Percentiles rank a stretch among this genome's conserved stretches.
These are phyloP conservation scores for Alexandromys oeconomus DNA, from an alignment of 2,797 vertebrate genomes.

Conservation along the genomic window DNA sequence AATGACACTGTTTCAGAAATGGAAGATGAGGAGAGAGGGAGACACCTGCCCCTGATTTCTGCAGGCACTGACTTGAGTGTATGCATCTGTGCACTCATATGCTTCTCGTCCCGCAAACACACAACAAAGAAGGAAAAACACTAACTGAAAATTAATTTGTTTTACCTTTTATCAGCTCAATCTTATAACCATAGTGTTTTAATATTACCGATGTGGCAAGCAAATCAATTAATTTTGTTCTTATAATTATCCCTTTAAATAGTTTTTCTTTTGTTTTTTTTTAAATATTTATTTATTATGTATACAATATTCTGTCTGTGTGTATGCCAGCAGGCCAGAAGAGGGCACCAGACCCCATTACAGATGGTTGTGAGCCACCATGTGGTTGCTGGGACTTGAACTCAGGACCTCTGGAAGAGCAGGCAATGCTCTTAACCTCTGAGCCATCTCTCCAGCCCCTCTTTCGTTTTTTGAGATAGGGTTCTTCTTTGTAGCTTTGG, in stretches of 20 bases:
- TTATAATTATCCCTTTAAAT: neutral
- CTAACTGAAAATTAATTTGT: neutral
- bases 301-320: no score
- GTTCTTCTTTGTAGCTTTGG: no score
- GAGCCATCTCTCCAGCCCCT: no score
- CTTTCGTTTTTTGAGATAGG: no score
- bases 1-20: neutral
- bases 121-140: neutral
- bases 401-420: no score
- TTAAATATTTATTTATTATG: no score
- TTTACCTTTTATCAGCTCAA: neutral
- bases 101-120: no score
- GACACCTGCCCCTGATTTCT: neutral
- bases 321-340: no score
- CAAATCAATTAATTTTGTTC: neutral
- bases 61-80: accelerated
- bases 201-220: neutral
- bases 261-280: neutral
- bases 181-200: neutral
- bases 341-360: no score
- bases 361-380: no score
- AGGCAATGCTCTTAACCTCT: no score
- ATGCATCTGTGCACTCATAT: neutral
- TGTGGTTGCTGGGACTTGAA: no score
- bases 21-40: neutral